These are phyloP conservation scores for Limenitis camilla DNA, from an alignment of 2,888 invertebrate species.

Conservation along the genomic window DNA sequence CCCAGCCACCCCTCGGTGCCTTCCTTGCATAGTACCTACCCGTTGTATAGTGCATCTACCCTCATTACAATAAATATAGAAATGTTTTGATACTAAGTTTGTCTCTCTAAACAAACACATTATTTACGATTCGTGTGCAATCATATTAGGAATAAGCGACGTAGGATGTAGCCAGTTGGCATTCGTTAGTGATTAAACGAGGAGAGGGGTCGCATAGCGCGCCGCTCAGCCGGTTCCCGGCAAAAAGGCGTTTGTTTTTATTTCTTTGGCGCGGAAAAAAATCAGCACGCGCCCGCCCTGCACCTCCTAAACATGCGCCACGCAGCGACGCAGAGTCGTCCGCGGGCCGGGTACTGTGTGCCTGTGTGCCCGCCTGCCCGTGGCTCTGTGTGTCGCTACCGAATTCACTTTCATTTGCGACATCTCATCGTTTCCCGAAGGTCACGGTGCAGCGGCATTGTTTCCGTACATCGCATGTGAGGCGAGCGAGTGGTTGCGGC, in stretches of 20 bases:
- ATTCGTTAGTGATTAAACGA: neutral
- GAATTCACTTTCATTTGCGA: slow-evolving; percentile 75
- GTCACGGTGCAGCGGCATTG: slow-evolving; percentile 58
- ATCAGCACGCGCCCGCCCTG: slow-evolving; percentile 71
- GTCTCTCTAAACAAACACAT: neutral
- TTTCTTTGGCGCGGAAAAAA: slow-evolving; percentile 71
- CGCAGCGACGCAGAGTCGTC: slow-evolving; percentile 75
- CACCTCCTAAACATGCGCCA: slow-evolving; percentile 75
- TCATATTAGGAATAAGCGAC: too few species aligned
- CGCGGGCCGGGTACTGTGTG: slow-evolving; percentile 58
- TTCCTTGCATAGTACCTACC: slow-evolving; percentile 37
- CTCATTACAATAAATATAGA: slow-evolving; percentile 28
- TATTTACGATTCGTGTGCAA: neutral
- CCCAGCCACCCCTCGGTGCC: slow-evolving; percentile 35
- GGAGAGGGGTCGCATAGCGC: slow-evolving; percentile 20
- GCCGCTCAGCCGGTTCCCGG: slow-evolving; percentile 54
- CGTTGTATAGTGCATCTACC: slow-evolving; percentile 54
- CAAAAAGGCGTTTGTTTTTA: slow-evolving; percentile 73
- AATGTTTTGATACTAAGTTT: neutral
- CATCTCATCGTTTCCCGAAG: slow-evolving; percentile 71
- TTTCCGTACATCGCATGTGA: slow-evolving; percentile 28
- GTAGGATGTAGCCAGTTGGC: neutral
- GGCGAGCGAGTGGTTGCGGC: slow-evolving; percentile 56
- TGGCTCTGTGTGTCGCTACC: slow-evolving; percentile 46
- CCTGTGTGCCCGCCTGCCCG: slow-evolving; percentile 45